phyloP scores from a whole-genome alignment of 2,888 invertebrate genomes.

The Ornithoptera alexandrae region DNA sequence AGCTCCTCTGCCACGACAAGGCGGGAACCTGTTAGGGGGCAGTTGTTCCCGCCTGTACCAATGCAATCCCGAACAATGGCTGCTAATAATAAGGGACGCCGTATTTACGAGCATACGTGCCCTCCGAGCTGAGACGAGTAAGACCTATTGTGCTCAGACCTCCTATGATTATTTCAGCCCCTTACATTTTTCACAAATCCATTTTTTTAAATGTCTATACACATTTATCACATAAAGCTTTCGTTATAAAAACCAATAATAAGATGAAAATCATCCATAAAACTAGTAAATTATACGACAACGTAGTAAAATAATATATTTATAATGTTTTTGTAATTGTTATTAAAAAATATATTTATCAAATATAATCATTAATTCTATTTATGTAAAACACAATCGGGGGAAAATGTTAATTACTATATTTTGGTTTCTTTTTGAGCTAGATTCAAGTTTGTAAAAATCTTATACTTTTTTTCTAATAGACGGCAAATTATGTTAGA shows the following conservation, averaged over 20 bases:
- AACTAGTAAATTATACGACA: too few relatives aligned
- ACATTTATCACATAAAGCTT: conserved; percentile 31
- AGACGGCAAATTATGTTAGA: too few relatives aligned
- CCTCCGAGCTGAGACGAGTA: conserved; percentile 69
- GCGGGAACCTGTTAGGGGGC: conserved; percentile 7
- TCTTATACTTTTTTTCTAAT: too few relatives aligned
- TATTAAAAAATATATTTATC: too few relatives aligned
- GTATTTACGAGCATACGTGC: conserved; percentile 80
- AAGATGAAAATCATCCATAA: not conserved
- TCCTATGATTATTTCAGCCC: conserved; percentile 77
- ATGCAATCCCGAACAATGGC: conserved; percentile 72
- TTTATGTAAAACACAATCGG: too few relatives aligned
- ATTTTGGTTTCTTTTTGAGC: too few relatives aligned
- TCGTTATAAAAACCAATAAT: not conserved
- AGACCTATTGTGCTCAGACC: conserved; percentile 76
- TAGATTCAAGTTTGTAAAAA: too few relatives aligned
- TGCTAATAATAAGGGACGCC: conserved; percentile 76
- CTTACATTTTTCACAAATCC: conserved; percentile 71
- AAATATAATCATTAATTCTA: too few relatives aligned
- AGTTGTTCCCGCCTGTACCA: conserved; percentile 60
- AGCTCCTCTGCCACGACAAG: too few relatives aligned
- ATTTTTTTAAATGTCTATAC: conserved; percentile 61
- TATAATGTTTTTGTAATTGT: too few relatives aligned
- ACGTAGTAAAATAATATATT: too few relatives aligned
- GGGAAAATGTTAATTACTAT: too few relatives aligned